A percentile compares a stretch with the other conserved stretches of the same genome.
These are phyloP conservation scores for Schrankia costaestrigalis DNA, from an alignment of 2,888 invertebrate genomes.

Conservation along the genomic window DNA sequence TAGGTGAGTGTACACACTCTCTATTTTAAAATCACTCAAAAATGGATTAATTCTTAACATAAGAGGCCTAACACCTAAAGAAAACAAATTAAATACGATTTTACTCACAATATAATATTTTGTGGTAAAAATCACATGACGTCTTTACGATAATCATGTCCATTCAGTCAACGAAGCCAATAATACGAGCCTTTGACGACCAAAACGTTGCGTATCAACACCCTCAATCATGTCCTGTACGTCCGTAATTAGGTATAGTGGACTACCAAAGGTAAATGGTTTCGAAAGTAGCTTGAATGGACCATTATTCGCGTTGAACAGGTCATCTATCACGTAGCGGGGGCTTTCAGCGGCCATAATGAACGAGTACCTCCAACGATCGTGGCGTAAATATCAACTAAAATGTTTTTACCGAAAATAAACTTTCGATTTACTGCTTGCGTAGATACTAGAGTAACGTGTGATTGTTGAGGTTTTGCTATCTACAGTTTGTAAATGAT, in stretches of 20 bases:
- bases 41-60: too few relatives aligned
- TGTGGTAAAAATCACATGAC: too few relatives aligned
- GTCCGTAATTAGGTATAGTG: constrained; percentile 30
- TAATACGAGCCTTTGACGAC: constrained; percentile 11
- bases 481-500: too few relatives aligned
- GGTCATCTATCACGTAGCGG: constrained; percentile 60
- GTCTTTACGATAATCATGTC: too few relatives aligned
- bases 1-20: too few relatives aligned
- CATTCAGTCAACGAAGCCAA: too few relatives aligned
- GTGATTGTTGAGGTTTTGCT: too few relatives aligned
- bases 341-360: constrained; percentile 58
- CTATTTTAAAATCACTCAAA: too few relatives aligned
- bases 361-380: constrained; percentile 41
- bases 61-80: too few relatives aligned
- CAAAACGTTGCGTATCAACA: constrained; percentile 10
- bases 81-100: too few relatives aligned
- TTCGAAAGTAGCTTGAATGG: constrained; percentile 48
- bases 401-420: constrained; percentile 19
- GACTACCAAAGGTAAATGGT: constrained; percentile 31
- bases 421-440: constrained; percentile 11
- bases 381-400: constrained; percentile 25
- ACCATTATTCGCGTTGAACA: constrained; percentile 64
- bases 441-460: too few relatives aligned
- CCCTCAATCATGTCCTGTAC: constrained; percentile 21
- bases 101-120: too few relatives aligned